Percentiles rank a stretch among this genome's conserved stretches.
Conservation (phyloP, 2,797 vertebrate genomes). For the Lindbergichthys nudifrons region DNA sequence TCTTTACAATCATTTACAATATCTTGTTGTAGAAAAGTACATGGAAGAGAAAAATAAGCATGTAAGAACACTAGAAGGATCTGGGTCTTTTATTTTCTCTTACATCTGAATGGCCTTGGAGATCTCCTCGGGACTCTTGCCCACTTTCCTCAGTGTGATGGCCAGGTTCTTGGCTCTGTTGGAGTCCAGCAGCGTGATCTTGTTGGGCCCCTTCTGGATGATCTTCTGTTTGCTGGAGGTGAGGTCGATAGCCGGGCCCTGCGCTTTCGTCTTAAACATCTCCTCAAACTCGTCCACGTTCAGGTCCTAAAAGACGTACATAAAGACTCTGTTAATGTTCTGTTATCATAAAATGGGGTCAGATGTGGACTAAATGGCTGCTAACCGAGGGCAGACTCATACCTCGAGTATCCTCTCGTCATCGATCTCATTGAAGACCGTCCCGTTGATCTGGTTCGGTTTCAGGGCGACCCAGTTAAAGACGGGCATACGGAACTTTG, state of each 20-base stretch:
- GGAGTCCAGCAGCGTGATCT: conserved; percentile 93
- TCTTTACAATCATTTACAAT: too few species aligned
- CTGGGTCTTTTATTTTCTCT: conserved; percentile 26
- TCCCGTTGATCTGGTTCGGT: conserved; percentile 98
- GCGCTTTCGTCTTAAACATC: conserved; percentile 97
- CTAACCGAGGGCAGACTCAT: conserved; percentile 17
- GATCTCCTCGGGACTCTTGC: conserved; percentile 93
- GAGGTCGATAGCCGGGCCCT: conserved; percentile 91
- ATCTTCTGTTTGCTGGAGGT: conserved; percentile 89
- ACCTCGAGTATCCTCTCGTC: conserved; percentile 97
- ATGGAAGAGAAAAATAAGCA: background rate
- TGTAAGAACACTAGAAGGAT: background rate
- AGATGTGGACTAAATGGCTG: background rate
- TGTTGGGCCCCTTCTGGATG: conserved; percentile 90
- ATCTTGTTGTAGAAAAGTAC: too few species aligned
- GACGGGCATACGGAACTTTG: conserved; percentile 96
- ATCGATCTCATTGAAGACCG: conserved; percentile 97
- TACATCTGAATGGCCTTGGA: conserved; percentile 95
- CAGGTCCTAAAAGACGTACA: conserved; percentile 85
- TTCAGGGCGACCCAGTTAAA: conserved; percentile 99
- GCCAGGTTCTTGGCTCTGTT: conserved; percentile 98
- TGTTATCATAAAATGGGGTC: rapidly evolving
- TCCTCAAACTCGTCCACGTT: conserved; percentile 97
- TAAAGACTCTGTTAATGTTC: background rate
- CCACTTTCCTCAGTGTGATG: conserved; percentile 96